Percentiles rank a stretch among this genome's conserved stretches.
Conservation (phyloP, 2,888 invertebrate genomes). For the Leucoma salicis region DNA sequence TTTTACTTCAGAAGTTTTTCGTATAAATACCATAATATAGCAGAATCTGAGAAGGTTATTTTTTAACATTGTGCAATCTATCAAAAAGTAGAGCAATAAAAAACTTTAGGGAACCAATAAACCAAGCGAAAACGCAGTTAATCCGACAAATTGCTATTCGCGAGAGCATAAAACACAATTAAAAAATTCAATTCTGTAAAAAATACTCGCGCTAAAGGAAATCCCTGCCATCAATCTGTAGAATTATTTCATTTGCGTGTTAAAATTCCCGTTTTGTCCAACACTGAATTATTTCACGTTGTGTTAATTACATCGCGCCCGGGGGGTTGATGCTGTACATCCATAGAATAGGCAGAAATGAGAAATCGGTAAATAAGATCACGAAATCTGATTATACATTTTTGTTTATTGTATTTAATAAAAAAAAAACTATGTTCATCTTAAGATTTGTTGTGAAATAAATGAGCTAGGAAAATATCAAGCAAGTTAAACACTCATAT, state of each 20-base stretch:
- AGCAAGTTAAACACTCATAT: too few species aligned
- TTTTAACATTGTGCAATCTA: conserved; percentile 27
- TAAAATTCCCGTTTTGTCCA: conserved; percentile 80
- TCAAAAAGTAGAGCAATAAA: conserved; percentile 39
- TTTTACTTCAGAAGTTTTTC: too few species aligned
- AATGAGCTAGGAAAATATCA: too few species aligned
- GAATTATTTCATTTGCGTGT: conserved; percentile 81
- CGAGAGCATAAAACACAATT: conserved; percentile 78
- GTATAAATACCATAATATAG: too few species aligned
- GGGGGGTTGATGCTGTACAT: conserved; percentile 6
- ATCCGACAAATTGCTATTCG: conserved; percentile 75
- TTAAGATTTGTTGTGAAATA: too few species aligned
- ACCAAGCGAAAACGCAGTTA: conserved; percentile 62
- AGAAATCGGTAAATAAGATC: background rate
- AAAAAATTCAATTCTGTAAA: conserved; percentile 73
- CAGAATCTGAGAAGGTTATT: conserved; percentile 4
- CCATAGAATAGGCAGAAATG: background rate
- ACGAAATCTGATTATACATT: background rate
- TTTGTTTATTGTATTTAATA: too few species aligned
- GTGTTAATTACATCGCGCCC: conserved; percentile 67
- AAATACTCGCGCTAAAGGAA: conserved; percentile 44
- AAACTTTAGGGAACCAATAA: conserved; percentile 39
- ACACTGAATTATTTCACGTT: conserved; percentile 71
- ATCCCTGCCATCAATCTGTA: conserved; percentile 77
- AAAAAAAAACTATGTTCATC: too few species aligned